These are phyloP conservation scores for Neolamprologus variostigma DNA, from an alignment of 2,113 vertebrate species.

Conservation along the genomic window DNA sequence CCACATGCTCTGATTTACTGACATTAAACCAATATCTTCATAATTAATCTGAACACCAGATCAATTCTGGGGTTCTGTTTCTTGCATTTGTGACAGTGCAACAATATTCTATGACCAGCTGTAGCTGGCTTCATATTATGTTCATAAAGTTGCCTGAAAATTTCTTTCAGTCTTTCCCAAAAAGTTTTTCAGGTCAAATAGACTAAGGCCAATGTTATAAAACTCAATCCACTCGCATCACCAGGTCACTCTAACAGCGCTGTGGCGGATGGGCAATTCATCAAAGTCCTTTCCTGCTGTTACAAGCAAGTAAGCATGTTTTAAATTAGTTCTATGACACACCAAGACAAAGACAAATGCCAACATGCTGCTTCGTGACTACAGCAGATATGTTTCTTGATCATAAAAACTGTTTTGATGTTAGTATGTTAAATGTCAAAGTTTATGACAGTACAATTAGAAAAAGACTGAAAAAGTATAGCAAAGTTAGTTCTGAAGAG, in stretches of 20 bases:
- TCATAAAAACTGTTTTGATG: not conserved
- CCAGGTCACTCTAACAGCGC: not conserved
- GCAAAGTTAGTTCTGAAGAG: not conserved
- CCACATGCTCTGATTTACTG: not conserved
- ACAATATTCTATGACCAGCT: not conserved
- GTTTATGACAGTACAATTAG: not conserved
- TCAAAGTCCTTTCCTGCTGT: not conserved
- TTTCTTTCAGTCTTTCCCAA: not conserved
- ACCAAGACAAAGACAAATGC: not conserved
- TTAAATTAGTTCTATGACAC: not conserved
- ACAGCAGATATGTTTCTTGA: not conserved
- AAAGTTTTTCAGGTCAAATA: not conserved
- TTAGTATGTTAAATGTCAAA: not conserved
- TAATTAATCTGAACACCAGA: not conserved
- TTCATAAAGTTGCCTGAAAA: not conserved
- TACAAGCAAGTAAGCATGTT: not conserved
- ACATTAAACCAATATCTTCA: not conserved
- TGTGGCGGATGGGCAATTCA: not conserved
- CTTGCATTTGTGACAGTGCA: not conserved
- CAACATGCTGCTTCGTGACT: not conserved
- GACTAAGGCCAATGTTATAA: not conserved
- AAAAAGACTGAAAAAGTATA: not conserved
- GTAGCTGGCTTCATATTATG: not conserved
- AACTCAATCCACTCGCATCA: not conserved
- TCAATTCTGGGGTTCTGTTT: not conserved